phyloP scores from a whole-genome alignment of 2,113 vertebrate species.

The Nipponia nippon region DNA sequence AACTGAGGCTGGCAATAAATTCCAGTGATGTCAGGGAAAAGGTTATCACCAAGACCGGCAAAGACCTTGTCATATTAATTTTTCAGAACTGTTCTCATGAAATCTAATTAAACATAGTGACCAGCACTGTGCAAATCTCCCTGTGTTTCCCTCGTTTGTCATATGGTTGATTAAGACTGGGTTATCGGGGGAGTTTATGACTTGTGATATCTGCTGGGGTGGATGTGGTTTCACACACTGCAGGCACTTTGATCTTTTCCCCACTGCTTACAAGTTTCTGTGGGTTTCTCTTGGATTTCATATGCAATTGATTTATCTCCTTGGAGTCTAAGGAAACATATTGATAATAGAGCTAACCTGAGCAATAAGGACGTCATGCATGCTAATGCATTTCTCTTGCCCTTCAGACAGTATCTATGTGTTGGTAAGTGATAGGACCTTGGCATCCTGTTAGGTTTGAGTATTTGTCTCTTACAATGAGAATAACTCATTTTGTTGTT shows the following conservation, averaged over 20 bases:
- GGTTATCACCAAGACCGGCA: not conserved
- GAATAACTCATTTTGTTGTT: not conserved
- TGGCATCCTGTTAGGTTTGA: not conserved
- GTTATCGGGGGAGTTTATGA: not conserved
- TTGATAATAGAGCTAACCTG: not conserved
- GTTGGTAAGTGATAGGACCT: not conserved
- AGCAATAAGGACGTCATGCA: not conserved
- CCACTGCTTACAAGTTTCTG: not conserved
- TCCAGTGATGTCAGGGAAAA: not conserved
- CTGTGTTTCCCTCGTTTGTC: constrained; percentile 20
- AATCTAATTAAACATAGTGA: constrained; percentile 61
- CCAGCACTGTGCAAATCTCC: not conserved
- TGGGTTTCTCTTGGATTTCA: not conserved
- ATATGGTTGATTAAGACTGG: not conserved
- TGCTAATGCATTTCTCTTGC: not conserved
- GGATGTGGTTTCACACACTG: not conserved
- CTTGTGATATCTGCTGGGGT: not conserved
- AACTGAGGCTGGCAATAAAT: constrained; percentile 32
- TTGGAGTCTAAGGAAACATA: not conserved
- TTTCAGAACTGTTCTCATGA: constrained; percentile 50
- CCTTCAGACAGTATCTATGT: not conserved
- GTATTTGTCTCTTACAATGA: not conserved
- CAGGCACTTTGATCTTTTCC: not conserved
- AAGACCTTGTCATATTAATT: constrained; percentile 35
- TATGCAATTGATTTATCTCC: not conserved